These are phyloP conservation scores for Lochmaea crataegi DNA, from an alignment of 2,888 invertebrate genomes.

Conservation along the genomic window DNA sequence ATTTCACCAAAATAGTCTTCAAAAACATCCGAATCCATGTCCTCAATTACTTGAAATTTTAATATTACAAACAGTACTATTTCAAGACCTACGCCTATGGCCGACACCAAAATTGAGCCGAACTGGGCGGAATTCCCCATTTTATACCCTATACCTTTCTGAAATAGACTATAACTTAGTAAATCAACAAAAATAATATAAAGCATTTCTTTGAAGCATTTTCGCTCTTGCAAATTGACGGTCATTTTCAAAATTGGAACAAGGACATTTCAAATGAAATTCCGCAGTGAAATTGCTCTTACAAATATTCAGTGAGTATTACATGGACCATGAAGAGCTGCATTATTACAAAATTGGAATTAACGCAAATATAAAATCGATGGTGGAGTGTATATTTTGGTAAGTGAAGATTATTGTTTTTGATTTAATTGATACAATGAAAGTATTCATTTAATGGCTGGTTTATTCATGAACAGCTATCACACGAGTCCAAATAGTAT, in stretches of 20 bases:
- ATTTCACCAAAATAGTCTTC: too few relatives aligned
- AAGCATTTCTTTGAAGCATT: not conserved
- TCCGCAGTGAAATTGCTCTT: conserved; percentile 24
- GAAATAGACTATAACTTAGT: too few relatives aligned
- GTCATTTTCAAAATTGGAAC: conserved; percentile 28
- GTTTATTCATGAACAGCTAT: too few relatives aligned
- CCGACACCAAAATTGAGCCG: too few relatives aligned
- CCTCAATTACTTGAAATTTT: too few relatives aligned
- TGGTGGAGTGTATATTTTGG: not conserved
- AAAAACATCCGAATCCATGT: too few relatives aligned
- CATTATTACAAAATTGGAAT: not conserved
- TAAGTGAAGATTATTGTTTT: not conserved
- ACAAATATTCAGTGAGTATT: conserved; percentile 25
- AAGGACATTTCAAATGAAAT: conserved; percentile 36
- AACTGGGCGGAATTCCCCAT: too few relatives aligned
- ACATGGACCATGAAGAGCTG: conserved; percentile 16
- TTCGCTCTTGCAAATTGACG: not conserved
- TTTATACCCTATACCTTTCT: too few relatives aligned
- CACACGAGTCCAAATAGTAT: not conserved
- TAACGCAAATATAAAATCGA: not conserved
- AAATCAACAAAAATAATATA: not conserved
- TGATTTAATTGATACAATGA: not conserved
- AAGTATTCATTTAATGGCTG: not conserved
- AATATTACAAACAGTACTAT: too few relatives aligned
- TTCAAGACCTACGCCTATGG: too few relatives aligned